These are phyloP conservation scores for Myanophis thanlyinensis DNA, from an alignment of 2,113 vertebrate genomes.

Conservation along the genomic window DNA sequence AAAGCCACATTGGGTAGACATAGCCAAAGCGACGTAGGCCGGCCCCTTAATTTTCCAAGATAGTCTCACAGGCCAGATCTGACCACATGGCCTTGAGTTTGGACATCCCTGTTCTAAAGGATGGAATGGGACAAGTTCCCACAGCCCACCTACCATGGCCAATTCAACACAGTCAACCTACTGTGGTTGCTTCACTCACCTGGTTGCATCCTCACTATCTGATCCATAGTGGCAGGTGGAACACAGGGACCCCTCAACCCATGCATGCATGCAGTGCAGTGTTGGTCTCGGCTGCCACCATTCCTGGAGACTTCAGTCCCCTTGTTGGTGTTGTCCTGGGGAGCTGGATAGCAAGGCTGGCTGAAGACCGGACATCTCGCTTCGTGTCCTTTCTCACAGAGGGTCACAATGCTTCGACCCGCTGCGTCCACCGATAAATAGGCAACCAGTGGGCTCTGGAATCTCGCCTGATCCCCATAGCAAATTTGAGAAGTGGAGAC, in stretches of 20 bases:
- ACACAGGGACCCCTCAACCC: neutral
- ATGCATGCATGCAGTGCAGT: neutral
- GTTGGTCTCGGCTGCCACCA: neutral
- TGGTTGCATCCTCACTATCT: neutral
- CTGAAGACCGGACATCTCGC: neutral
- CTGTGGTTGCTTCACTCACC: neutral
- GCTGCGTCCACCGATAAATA: neutral
- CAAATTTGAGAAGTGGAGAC: too few relatives aligned
- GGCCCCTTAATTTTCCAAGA: too few relatives aligned
- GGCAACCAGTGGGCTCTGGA: neutral
- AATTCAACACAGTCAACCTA: too few relatives aligned
- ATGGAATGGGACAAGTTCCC: too few relatives aligned
- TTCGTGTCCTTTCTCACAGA: neutral
- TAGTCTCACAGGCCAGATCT: too few relatives aligned
- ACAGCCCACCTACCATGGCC: too few relatives aligned
- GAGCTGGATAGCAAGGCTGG: neutral
- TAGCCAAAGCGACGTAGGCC: too few relatives aligned
- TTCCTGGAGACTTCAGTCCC: too few relatives aligned
- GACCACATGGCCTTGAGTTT: too few relatives aligned
- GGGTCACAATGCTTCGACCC: neutral
- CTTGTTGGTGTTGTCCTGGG: neutral
- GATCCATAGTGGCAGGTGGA: neutral
- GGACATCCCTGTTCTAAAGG: neutral
- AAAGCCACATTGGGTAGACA: too few relatives aligned
- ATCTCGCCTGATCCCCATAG: neutral